Evolutionary conservation across 2,888 invertebrate species (phyloP), one percentile per base, ranked within the genome.

Genomic region (Dione vanillae): DNA sequence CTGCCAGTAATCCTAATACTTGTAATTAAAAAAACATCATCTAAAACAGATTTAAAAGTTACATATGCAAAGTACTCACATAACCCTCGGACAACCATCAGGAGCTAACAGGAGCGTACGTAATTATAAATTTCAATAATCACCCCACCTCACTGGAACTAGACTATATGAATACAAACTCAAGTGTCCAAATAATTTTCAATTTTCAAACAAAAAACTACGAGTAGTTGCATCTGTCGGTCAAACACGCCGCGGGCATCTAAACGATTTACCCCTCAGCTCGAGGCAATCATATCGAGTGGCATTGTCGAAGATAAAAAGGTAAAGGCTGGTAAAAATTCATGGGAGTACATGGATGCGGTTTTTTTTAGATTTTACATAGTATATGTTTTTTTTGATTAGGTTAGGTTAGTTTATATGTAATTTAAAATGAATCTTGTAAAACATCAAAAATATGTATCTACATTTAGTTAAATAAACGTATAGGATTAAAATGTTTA

Each of bases 281-380:
- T 83, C 79, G 80, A 78, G 86, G 89, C 88, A 87, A 86, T 87
- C 86, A 85, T 83, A 85, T 87, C 86, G 86, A 89, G 86, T 84
- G 84, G 87, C 82, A 87, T 89, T 89, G 89, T 89, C 78, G 80
- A 77, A 85, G 87, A 86, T 87, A 87, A 88, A 88, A 90, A 88
- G 87, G 88, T 89, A 84, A 86, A 87, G 80, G 49, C 69, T 77
- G 75, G 74, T 77, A 67, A 37, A 11, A 71, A 67, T 59, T 27
- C 19, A n/a, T 58, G 59, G 54, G 62, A 65, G 20, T n/a, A 54
- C 43, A 47, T 73, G 71, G 69, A 74, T 71, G 37, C 27, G 71
- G 69, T 71, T 52, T 67, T 27, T 51, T n/a, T 40, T 35, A n/a
- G n/a, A n/a, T n/a, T n/a, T n/a, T n/a, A n/a, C n/a, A n/a, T n/a